These are phyloP conservation scores for Teinopalpus imperialis DNA, from an alignment of 2,888 invertebrate genomes.

Conservation along the genomic window DNA sequence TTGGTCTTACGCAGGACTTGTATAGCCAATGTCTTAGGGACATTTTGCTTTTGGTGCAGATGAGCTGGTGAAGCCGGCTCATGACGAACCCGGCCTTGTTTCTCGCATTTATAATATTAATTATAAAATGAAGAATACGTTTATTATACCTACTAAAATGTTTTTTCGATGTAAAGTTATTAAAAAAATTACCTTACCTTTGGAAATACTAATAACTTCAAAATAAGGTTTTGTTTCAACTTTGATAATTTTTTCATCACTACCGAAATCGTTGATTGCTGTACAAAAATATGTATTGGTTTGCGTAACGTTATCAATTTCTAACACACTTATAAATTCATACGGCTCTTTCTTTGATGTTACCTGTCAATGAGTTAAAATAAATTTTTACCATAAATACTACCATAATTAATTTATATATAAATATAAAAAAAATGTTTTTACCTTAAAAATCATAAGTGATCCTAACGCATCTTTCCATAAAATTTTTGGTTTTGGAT, in stretches of 20 bases:
- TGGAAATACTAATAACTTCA: constrained; percentile 10
- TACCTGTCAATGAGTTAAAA: constrained; percentile 1
- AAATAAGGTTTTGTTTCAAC: constrained; percentile 2
- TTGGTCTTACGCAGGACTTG: too few relatives aligned
- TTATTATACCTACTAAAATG: too few relatives aligned
- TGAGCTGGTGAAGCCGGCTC: too few relatives aligned
- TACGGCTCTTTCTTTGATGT: constrained; percentile 3
- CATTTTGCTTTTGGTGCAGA: too few relatives aligned
- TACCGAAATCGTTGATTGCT: constrained; percentile 3
- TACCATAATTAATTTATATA: background rate
- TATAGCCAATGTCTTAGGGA: too few relatives aligned
- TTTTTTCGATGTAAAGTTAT: too few relatives aligned
- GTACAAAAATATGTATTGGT: constrained; percentile 12
- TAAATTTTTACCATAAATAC: background rate
- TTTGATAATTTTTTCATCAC: background rate
- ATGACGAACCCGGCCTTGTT: too few relatives aligned
- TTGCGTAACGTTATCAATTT: constrained; percentile 2
- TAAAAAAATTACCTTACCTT: constrained; percentile 18
- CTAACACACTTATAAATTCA: constrained; percentile 10
- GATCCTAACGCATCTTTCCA: constrained; percentile 25
- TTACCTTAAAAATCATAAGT: constrained; percentile 15
- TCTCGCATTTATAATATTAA: too few relatives aligned
- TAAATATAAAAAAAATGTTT: background rate
- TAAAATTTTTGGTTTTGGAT: constrained; percentile 26
- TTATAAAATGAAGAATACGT: too few relatives aligned